These are phyloP conservation scores for Neocloeon triangulifer DNA, from an alignment of 1,140 invertebrate species.

Conservation along the genomic window DNA sequence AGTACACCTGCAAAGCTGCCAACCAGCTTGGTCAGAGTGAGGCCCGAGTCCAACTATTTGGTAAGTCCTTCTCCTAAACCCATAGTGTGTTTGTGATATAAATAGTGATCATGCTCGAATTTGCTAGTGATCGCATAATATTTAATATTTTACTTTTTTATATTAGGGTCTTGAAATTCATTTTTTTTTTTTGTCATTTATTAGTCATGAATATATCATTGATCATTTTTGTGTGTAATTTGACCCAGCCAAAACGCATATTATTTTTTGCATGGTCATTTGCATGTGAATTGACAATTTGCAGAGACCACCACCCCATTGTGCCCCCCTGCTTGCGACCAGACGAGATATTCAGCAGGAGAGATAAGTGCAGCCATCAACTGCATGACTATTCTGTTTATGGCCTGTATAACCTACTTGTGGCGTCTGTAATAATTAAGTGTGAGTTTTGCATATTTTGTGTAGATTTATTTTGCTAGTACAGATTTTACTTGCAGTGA, in stretches of 20 bases:
- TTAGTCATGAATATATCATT: slow-evolving; percentile 7
- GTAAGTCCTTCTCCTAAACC: slow-evolving; percentile 24
- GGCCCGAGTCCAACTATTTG: slow-evolving; percentile 57
- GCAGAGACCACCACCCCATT: slow-evolving; percentile 75
- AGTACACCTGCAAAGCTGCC: slow-evolving; percentile 63
- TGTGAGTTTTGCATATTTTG: too few species aligned
- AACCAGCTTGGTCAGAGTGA: slow-evolving; percentile 68
- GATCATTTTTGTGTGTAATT: not conserved
- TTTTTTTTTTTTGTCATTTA: slow-evolving; percentile 7
- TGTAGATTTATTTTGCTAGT: too few species aligned
- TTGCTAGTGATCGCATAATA: slow-evolving; percentile 3
- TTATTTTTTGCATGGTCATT: not conserved
- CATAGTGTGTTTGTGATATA: not conserved
- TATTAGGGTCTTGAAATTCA: slow-evolving; percentile 3
- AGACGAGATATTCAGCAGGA: slow-evolving; percentile 28
- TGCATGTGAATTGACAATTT: slow-evolving; percentile 13
- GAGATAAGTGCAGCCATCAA: too few species aligned
- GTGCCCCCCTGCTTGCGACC: slow-evolving; percentile 76
- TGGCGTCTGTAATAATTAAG: too few species aligned
- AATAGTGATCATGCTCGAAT: not conserved
- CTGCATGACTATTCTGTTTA: too few species aligned
- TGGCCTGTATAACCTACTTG: too few species aligned
- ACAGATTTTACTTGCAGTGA: too few species aligned
- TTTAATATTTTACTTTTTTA: slow-evolving; percentile 5
- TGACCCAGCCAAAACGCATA: slow-evolving; percentile 6